Evolutionary conservation across 2,888 invertebrate species (phyloP), one percentile per base, ranked within the genome.

Genomic region (Actias luna): DNA sequence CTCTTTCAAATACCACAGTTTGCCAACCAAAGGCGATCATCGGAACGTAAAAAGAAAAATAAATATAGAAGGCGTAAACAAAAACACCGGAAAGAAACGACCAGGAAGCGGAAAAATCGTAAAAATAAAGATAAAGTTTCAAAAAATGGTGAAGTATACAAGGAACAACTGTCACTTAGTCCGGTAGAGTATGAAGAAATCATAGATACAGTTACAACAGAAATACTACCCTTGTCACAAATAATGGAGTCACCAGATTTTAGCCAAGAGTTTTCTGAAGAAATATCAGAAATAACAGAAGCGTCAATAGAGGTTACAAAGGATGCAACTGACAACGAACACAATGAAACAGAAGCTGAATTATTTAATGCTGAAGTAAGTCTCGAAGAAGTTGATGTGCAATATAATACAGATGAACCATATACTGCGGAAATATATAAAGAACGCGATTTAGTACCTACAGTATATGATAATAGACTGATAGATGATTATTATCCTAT

Each of bases 401-500:
- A 63, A 46, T 60, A 63, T 29, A 55, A 63, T 33, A 65, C 68
- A 62, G 68, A 67, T 58, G 64, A 70, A 12, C 59, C 67, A 62
- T 64, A 64, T 8, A 66, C 66, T 36, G 73, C 75, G 27, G 73
- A 76, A 62, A 58, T 78, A 63, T 73, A 71, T 8, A 63, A 65
- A 59, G 80, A 83, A 71, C 72, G 25, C 10, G 46, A 79, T 58
- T 60, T 67, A 36, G 62, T 81, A n/a, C 72, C 75, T 25, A 72
- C 70, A 60, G 65, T 77, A 12, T 63, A 67, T 27, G 73, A 73
- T 14, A 78, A 84, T 60, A 74, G 76, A 22, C 69, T 84, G 2
- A 67, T 80, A 5, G 80, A 85, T 5, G 90, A 91, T 63, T 92
- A 90, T 61, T 90, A 87, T 61, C 91, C 91, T 0, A 76, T 83